Evolutionary conservation across 2,888 invertebrate genomes (phyloP).

Genomic region (Zaprionus obscuricornis): DNA sequence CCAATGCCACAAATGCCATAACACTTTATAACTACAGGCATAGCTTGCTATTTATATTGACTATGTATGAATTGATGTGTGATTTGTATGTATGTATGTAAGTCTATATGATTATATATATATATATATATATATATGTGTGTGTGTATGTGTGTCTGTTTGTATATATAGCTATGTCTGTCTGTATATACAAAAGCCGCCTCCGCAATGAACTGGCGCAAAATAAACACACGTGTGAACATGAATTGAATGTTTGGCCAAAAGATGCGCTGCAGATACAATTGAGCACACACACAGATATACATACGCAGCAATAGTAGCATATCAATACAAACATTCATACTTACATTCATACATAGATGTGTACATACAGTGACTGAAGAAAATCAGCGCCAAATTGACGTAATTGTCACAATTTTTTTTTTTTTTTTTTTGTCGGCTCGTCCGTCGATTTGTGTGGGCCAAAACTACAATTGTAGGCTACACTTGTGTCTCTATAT

Average conservation of each 20-base stretch:
- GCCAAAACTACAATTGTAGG: slow-evolving; percentile 17
- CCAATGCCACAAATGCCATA: slow-evolving; percentile 74
- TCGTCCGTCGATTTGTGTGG: slow-evolving; percentile 32
- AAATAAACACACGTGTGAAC: slow-evolving; percentile 75
- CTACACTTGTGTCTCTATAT: slow-evolving; percentile 9
- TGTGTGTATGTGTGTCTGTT: not conserved
- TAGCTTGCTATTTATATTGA: slow-evolving; percentile 16
- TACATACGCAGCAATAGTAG: not conserved
- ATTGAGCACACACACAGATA: slow-evolving; percentile 15
- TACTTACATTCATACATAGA: not conserved
- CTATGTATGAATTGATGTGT: slow-evolving; percentile 10
- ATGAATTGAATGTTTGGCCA: slow-evolving; percentile 57
- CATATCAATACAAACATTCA: slow-evolving; percentile 8
- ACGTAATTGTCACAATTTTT: slow-evolving; percentile 72
- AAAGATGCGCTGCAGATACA: slow-evolving; percentile 64
- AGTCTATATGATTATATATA: too few species aligned
- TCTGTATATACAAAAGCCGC: slow-evolving; percentile 45
- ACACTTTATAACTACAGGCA: slow-evolving; percentile 50
- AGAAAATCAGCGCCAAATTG: slow-evolving; percentile 71
- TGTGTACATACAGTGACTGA: slow-evolving; percentile 14
- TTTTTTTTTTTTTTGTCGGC: slow-evolving; percentile 15
- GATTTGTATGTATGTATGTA: slow-evolving; percentile 1
- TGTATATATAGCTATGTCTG: slow-evolving; percentile 7
- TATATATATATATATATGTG: not conserved
- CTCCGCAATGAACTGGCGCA: slow-evolving; percentile 49